phyloP scores from a whole-genome alignment of 2,797 vertebrate genomes.

The Malacoctenus gilli region DNA sequence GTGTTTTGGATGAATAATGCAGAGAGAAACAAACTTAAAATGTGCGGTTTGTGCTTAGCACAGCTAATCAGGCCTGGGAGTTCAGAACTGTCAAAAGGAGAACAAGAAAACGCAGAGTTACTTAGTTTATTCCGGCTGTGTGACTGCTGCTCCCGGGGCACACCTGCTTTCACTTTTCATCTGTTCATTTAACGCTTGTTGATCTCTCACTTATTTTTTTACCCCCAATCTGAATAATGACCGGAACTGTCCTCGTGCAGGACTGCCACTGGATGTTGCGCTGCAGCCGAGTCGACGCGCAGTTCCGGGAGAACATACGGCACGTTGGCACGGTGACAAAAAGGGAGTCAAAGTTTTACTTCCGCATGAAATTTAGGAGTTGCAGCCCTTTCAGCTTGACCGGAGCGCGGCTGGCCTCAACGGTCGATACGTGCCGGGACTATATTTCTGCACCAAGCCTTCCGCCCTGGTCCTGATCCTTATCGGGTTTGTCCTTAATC shows the following conservation, averaged over 20 bases:
- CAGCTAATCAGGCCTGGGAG: constrained; percentile 47
- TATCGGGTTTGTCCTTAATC: neutral
- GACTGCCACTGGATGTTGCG: constrained; percentile 16
- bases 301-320: constrained; percentile 31
- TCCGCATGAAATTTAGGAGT: neutral
- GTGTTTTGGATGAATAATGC: constrained; percentile 37
- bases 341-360: neutral
- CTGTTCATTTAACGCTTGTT: constrained; percentile 26
- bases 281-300: no score
- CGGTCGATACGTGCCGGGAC: neutral
- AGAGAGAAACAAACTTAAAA: constrained; percentile 47
- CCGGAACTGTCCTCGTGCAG: neutral
- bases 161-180: constrained; percentile 39
- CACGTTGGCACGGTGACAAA: constrained; percentile 4
- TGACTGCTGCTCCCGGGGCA: constrained; percentile 32
- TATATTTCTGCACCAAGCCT: constrained; percentile 3
- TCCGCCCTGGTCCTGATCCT: neutral
- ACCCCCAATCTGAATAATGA: neutral
- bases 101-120: constrained; percentile 38
- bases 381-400: neutral
- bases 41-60: constrained; percentile 33
- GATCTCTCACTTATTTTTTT: neutral
- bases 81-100: constrained; percentile 26
- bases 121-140: constrained; percentile 51
- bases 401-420: neutral